Percentiles rank a stretch among this genome's conserved stretches.
Evolutionary conservation across 2,888 invertebrate genomes (phyloP).

Genomic region (Agrilus mali): DNA sequence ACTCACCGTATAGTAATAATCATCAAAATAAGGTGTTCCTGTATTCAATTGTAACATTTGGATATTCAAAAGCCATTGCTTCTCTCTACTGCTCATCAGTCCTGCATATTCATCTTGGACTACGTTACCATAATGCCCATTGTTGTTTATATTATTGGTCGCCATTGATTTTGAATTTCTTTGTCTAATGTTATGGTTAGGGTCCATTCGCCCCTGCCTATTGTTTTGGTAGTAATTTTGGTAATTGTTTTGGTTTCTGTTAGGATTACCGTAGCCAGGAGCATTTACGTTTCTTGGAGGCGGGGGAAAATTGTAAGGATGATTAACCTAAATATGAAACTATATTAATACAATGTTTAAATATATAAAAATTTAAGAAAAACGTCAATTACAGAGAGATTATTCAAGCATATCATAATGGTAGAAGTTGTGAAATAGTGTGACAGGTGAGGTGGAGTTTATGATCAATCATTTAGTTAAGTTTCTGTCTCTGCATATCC

Average conservation of each 20-base stretch:
- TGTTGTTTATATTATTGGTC: conserved; percentile 34
- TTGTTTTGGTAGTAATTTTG: conserved; percentile 22
- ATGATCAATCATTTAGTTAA: too few relatives aligned
- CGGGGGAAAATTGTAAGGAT: conserved; percentile 23
- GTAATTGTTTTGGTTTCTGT: conserved; percentile 7
- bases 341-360: conserved; percentile 1
- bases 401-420: too few relatives aligned
- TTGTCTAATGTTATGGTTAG: conserved; percentile 11
- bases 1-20: conserved; percentile 87
- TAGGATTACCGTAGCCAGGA: conserved; percentile 3
- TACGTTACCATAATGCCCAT: conserved; percentile 12
- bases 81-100: conserved; percentile 87
- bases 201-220: conserved; percentile 14
- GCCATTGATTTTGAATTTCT: conserved; percentile 36
- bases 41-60: conserved; percentile 88
- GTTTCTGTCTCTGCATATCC: too few relatives aligned
- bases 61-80: conserved; percentile 93
- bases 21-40: conserved; percentile 91
- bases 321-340: conserved; percentile 12
- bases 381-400: too few relatives aligned
- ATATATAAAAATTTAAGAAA: too few relatives aligned
- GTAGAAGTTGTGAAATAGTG: too few relatives aligned
- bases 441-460: too few relatives aligned
- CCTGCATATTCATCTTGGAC: conserved; percentile 71
- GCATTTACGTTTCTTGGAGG: conserved; percentile 25